Evolutionary conservation across 1,140 invertebrate species (phyloP).

Genomic region (Pogonomyrmex barbatus): DNA sequence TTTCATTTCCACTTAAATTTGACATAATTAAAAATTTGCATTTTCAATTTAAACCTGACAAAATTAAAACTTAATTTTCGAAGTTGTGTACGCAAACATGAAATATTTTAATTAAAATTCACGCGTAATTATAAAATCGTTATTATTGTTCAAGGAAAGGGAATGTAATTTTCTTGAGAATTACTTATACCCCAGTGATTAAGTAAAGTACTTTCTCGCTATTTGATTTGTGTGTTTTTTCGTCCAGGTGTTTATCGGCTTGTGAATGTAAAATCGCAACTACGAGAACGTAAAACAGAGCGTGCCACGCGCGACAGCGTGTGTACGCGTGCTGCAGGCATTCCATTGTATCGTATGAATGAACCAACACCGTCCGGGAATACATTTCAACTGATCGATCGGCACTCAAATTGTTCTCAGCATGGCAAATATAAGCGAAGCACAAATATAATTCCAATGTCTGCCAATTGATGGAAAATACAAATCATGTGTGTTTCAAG

Average conservation of each 20-base stretch:
- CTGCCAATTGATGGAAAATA: slow-evolving; percentile 13
- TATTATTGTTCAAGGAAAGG: neutral
- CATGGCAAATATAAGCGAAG: neutral
- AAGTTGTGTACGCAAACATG: neutral
- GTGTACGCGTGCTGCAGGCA: slow-evolving; percentile 28
- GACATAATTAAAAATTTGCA: neutral
- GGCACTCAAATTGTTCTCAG: slow-evolving; percentile 6
- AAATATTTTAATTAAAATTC: slow-evolving; percentile 14
- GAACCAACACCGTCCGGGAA: slow-evolving; percentile 64
- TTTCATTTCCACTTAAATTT: neutral
- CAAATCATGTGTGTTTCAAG: slow-evolving; percentile 12
- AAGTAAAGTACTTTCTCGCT: neutral
- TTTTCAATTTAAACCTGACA: neutral
- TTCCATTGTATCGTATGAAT: slow-evolving; percentile 73
- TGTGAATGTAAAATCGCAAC: slow-evolving; percentile 46
- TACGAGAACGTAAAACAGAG: slow-evolving; percentile 45
- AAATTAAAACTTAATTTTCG: neutral
- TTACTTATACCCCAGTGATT: neutral
- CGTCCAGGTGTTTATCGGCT: slow-evolving; percentile 49
- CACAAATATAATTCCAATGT: slow-evolving; percentile 34
- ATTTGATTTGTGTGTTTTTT: slow-evolving; percentile 12
- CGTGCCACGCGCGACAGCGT: slow-evolving; percentile 4
- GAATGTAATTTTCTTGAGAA: neutral
- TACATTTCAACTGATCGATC: slow-evolving; percentile 71
- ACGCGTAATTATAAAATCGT: neutral